These are phyloP conservation scores for Bactericera cockerelli DNA, from an alignment of 1,140 invertebrate genomes.

Conservation along the genomic window DNA sequence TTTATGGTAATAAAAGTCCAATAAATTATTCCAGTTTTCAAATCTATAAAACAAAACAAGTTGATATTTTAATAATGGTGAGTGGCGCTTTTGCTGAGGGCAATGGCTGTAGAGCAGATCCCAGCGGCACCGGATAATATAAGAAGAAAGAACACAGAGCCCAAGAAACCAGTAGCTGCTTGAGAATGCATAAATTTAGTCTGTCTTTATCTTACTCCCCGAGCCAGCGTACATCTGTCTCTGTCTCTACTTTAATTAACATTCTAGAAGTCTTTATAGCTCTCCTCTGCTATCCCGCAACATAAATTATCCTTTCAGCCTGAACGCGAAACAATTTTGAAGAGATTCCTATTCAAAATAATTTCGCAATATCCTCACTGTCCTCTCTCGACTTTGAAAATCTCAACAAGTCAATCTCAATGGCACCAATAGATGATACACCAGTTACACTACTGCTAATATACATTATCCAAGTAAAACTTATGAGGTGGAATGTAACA, in stretches of 20 bases:
- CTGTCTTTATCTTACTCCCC: not conserved
- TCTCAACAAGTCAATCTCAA: no score
- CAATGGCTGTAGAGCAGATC: not conserved
- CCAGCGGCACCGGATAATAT: not conserved
- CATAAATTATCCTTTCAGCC: not conserved
- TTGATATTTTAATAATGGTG: slow-evolving; percentile 9
- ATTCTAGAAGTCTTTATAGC: slow-evolving; percentile 7
- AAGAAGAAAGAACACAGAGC: not conserved
- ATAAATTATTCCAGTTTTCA: slow-evolving; percentile 7
- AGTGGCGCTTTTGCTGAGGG: slow-evolving; percentile 8
- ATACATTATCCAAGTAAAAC: no score
- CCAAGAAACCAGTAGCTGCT: slow-evolving; percentile 7
- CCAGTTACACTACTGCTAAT: no score
- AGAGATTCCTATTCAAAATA: not conserved
- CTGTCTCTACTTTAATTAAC: slow-evolving; percentile 6
- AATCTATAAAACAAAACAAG: slow-evolving; percentile 9
- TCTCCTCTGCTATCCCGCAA: not conserved
- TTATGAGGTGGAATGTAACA: no score
- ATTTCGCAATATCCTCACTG: no score
- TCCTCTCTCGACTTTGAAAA: no score
- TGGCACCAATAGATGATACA: no score
- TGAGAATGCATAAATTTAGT: slow-evolving; percentile 3
- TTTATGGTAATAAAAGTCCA: slow-evolving; percentile 8
- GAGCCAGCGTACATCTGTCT: not conserved
- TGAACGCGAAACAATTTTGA: not conserved